These are phyloP conservation scores for Florisuga fusca DNA, from an alignment of 2,797 vertebrate species.

Conservation along the genomic window DNA sequence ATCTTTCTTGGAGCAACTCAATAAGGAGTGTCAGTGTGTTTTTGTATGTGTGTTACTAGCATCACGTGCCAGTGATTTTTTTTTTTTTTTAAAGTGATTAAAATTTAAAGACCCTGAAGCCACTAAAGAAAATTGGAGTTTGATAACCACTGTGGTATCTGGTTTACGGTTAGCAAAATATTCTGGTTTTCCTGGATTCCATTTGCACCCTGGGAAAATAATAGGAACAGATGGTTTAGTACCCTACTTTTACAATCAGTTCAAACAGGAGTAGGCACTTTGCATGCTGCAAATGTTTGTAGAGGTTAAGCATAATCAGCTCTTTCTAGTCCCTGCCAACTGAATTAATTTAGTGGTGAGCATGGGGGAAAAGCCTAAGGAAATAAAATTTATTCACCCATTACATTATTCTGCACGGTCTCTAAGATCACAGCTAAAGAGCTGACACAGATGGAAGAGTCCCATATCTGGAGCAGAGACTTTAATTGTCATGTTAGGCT, in stretches of 20 bases:
- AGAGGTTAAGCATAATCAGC: slow-evolving; percentile 5
- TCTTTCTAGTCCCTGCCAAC: background rate
- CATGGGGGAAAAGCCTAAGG: background rate
- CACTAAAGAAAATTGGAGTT: background rate
- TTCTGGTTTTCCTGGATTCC: slow-evolving; percentile 24
- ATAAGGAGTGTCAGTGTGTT: background rate
- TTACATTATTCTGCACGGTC: background rate
- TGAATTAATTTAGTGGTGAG: background rate
- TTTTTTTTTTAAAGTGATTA: slow-evolving; percentile 16
- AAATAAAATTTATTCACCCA: background rate
- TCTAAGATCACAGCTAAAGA: background rate
- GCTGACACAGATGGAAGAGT: background rate
- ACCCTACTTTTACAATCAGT: slow-evolving; percentile 9
- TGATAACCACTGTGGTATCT: slow-evolving; percentile 4
- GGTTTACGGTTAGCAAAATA: slow-evolving; percentile 43
- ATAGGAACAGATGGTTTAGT: slow-evolving; percentile 47
- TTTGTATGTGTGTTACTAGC: slow-evolving; percentile 20
- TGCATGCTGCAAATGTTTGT: background rate
- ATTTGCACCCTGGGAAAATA: slow-evolving; percentile 45
- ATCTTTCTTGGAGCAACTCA: background rate
- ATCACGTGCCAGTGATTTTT: background rate
- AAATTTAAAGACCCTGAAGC: slow-evolving; percentile 15
- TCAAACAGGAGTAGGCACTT: slow-evolving; percentile 14
- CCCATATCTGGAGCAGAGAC: background rate
- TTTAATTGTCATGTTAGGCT: background rate